A percentile compares a stretch with the other conserved stretches of the same genome.
These are phyloP conservation scores for Serilophus lunatus DNA, from an alignment of 2,113 vertebrate genomes.

Conservation along the genomic window DNA sequence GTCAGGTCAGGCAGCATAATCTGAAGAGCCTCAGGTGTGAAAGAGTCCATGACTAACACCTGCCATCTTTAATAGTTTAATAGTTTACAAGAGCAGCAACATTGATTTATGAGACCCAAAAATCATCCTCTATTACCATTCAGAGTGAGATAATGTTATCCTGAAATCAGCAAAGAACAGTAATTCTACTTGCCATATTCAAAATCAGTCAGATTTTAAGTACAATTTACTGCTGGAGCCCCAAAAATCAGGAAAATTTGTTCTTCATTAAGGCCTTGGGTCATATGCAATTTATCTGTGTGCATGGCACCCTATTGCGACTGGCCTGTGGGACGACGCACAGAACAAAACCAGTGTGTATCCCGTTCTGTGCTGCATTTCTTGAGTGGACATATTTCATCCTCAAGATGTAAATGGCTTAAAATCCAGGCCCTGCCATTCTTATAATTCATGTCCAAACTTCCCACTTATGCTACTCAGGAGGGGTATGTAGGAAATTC, in stretches of 20 bases:
- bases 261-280: neutral
- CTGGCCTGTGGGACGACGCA: neutral
- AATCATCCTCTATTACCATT: neutral
- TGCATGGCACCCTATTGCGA: neutral
- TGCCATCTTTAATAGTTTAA: neutral
- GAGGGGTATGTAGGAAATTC: neutral
- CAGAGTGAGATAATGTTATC: neutral
- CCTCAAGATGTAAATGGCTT: neutral
- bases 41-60: neutral
- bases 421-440: neutral
- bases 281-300: neutral
- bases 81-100: neutral
- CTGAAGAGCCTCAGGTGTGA: neutral
- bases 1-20: neutral
- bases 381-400: neutral
- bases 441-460: neutral
- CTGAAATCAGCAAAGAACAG: neutral
- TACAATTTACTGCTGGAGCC: neutral
- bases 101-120: neutral
- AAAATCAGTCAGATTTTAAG: neutral
- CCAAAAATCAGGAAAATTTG: neutral
- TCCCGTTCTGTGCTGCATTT: neutral
- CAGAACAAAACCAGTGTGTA: neutral
- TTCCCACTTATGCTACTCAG: neutral
- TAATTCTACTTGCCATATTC: neutral